Percentiles rank a stretch among this genome's conserved stretches.
phyloP scores from a whole-genome alignment of 30 jellyfish, hydroid and myxozoan genomes.

The Rhopilema esculentum region DNA sequence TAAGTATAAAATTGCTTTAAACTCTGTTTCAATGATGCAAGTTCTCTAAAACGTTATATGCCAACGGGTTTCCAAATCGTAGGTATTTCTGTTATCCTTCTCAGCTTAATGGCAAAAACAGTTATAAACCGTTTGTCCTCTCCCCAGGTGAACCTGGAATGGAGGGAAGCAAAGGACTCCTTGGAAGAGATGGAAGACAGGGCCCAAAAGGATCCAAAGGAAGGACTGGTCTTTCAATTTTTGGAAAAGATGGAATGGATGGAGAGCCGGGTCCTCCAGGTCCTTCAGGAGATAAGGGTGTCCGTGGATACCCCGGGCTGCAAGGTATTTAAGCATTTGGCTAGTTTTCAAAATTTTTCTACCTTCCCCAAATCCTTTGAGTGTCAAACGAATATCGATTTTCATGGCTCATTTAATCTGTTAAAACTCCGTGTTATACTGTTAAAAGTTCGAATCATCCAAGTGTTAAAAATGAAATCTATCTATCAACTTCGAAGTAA shows the following conservation, averaged over 20 bases:
- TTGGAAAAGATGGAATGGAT: conserved; percentile 91
- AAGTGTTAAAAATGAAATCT: too few relatives aligned
- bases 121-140: too few relatives aligned
- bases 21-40: too few relatives aligned
- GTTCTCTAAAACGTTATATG: too few relatives aligned
- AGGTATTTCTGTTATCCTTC: too few relatives aligned
- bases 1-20: too few relatives aligned
- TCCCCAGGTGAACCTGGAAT: conserved; percentile 89
- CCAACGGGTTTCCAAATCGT: too few relatives aligned
- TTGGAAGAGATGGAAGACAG: conserved; percentile 65
- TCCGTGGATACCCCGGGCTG: conserved; percentile 86
- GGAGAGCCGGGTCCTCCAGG: conserved; percentile 97
- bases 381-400: not conserved
- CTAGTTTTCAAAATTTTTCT: not conserved
- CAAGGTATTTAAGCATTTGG: conserved; percentile 43
- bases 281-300: conserved; percentile 87
- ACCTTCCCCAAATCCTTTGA: not conserved
- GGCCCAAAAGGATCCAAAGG: conserved; percentile 90
- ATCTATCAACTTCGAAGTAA: too few relatives aligned
- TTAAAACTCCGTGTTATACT: too few relatives aligned
- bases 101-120: too few relatives aligned
- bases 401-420: too few relatives aligned
- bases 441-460: too few relatives aligned
- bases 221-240: conserved; percentile 69
- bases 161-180: conserved; percentile 90